These are phyloP conservation scores for Chelonia mydas DNA, from an alignment of 2,797 vertebrate species.

Conservation along the genomic window DNA sequence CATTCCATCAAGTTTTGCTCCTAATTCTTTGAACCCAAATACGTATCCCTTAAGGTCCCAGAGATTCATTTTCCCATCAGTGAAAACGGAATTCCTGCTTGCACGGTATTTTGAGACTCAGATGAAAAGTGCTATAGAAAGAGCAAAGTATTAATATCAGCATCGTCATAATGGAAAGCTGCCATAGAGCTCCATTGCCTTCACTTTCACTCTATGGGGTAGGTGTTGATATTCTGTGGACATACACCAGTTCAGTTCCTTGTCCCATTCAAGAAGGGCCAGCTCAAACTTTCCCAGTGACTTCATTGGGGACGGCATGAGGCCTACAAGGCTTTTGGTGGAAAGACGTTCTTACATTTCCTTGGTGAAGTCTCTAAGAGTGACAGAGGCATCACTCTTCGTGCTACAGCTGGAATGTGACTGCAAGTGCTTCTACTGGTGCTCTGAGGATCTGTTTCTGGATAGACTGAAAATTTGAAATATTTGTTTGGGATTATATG, in stretches of 20 bases:
- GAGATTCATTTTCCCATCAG: neutral
- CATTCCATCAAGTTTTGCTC: neutral
- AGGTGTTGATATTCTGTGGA: neutral
- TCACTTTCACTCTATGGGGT: neutral
- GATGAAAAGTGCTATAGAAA: neutral
- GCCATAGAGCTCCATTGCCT: fast-evolving
- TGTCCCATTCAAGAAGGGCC: neutral
- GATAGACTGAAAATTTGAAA: too few species aligned
- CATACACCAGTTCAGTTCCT: neutral
- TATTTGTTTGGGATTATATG: too few species aligned
- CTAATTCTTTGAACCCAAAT: neutral
- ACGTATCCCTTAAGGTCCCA: neutral
- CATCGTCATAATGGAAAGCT: neutral
- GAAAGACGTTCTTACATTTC: too few species aligned
- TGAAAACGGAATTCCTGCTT: neutral
- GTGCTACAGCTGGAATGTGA: too few species aligned
- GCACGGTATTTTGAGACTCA: neutral
- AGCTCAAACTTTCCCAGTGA: neutral
- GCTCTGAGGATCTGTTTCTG: too few species aligned
- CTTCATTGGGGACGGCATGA: neutral
- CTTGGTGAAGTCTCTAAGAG: too few species aligned
- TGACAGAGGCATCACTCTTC: too few species aligned
- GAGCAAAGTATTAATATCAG: neutral
- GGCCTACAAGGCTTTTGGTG: too few species aligned
- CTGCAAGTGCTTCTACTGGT: too few species aligned